phyloP scores from a whole-genome alignment of 2,888 invertebrate species.

The Acholoe squamosa region DNA sequence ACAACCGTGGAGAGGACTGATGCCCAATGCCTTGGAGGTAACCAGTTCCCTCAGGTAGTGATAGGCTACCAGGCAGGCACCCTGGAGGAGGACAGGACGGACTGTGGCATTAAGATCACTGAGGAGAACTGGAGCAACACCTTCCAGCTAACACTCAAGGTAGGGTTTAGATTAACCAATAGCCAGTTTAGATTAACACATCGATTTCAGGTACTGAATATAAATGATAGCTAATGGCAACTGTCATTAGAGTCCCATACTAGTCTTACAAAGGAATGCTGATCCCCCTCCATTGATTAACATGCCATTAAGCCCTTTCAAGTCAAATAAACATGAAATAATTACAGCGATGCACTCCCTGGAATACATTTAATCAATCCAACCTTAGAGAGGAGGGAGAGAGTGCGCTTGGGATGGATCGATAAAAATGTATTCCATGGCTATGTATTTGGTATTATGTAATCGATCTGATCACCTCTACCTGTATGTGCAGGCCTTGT shows the following conservation, averaged over 20 bases:
- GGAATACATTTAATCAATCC: no score
- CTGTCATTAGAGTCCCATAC: neutral
- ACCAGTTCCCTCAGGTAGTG: neutral
- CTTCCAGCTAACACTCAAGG: slow-evolving; percentile 11
- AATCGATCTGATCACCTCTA: neutral
- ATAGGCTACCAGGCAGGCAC: neutral
- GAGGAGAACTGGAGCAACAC: slow-evolving; percentile 41
- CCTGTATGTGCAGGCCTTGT: neutral
- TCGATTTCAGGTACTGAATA: neutral
- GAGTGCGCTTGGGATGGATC: no score
- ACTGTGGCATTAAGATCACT: slow-evolving; percentile 38
- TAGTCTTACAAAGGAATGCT: no score
- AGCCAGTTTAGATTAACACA: no score
- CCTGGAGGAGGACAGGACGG: neutral
- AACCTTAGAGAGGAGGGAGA: no score
- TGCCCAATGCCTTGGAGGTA: neutral
- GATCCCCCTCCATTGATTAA: no score
- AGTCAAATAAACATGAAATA: no score
- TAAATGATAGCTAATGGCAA: neutral
- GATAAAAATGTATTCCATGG: no score
- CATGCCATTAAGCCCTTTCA: no score
- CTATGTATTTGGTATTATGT: no score
- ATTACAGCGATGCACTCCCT: no score
- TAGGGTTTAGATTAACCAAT: no score
- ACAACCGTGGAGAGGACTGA: neutral